Percentiles rank a stretch among this genome's conserved stretches.
phyloP scores from a whole-genome alignment of 2,888 invertebrate genomes.

The Marronus borbonicus region DNA sequence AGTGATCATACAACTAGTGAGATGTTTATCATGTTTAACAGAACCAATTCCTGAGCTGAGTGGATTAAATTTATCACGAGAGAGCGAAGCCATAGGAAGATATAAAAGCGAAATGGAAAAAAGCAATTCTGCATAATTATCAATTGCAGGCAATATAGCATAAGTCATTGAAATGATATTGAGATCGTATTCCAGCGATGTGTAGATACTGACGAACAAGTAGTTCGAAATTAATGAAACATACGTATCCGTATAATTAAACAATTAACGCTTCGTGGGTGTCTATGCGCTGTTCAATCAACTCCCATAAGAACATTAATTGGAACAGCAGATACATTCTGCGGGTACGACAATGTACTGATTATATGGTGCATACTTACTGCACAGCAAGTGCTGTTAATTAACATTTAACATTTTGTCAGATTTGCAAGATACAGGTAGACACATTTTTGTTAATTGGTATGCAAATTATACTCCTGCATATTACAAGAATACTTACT shows the following conservation, averaged over 20 bases:
- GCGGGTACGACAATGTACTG: slow-evolving; percentile 29
- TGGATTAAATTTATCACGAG: slow-evolving; percentile 7
- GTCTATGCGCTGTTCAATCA: slow-evolving; percentile 40
- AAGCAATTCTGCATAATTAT: slow-evolving; percentile 39
- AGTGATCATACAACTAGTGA: neutral
- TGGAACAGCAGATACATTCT: slow-evolving; percentile 37
- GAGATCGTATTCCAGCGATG: slow-evolving; percentile 24
- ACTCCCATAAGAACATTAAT: slow-evolving; percentile 45
- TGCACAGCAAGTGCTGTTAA: slow-evolving; percentile 10
- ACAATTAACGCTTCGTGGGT: slow-evolving; percentile 50
- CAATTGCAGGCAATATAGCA: slow-evolving; percentile 32
- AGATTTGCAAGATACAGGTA: slow-evolving; percentile 12
- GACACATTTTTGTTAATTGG: slow-evolving; percentile 24
- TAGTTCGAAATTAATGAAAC: slow-evolving; percentile 46
- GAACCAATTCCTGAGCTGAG: neutral
- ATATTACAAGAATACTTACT: no score
- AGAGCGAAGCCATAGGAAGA: neutral
- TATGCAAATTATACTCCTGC: neutral
- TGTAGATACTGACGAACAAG: slow-evolving; percentile 35
- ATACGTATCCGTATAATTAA: slow-evolving; percentile 45
- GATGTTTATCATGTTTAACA: slow-evolving; percentile 16
- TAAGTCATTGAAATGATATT: slow-evolving; percentile 32
- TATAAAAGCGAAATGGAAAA: neutral
- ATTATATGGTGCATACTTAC: slow-evolving; percentile 29
- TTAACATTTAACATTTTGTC: slow-evolving; percentile 31